These are phyloP conservation scores for Agapostemon virescens DNA, from an alignment of 2,888 invertebrate genomes.

Conservation along the genomic window DNA sequence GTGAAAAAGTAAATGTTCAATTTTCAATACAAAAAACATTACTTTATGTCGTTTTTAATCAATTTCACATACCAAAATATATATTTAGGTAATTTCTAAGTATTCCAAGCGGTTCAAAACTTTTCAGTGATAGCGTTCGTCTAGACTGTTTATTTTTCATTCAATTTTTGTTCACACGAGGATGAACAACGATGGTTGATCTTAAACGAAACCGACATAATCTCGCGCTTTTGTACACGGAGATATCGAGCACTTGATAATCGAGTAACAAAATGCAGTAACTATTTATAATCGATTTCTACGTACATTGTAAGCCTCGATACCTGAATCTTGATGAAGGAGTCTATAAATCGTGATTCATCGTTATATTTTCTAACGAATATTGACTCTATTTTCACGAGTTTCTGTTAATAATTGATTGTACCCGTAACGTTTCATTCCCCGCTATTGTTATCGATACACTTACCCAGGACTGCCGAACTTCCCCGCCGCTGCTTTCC, in stretches of 20 bases:
- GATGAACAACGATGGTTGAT: neutral
- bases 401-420: constrained; percentile 1
- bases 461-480: neutral
- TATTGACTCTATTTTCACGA: constrained; percentile 11
- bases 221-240: neutral
- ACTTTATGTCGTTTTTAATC: neutral
- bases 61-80: no score
- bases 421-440: neutral
- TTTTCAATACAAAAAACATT: neutral
- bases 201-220: neutral
- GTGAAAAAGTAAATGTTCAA: neutral
- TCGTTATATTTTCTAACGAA: constrained; percentile 31
- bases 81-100: neutral
- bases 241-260: neutral
- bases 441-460: neutral
- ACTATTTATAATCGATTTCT: constrained; percentile 5
- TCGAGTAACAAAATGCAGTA: neutral
- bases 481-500: no score
- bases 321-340: constrained; percentile 5
- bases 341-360: constrained; percentile 5
- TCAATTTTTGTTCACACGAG: neutral
- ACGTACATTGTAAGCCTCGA: neutral
- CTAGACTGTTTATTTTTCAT: neutral
- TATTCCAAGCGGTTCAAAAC: neutral
- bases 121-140: neutral